Percentiles rank a stretch among this genome's conserved stretches.
Conservation (phyloP, 2,113 vertebrate species). For the Hippopotamus amphibius region DNA sequence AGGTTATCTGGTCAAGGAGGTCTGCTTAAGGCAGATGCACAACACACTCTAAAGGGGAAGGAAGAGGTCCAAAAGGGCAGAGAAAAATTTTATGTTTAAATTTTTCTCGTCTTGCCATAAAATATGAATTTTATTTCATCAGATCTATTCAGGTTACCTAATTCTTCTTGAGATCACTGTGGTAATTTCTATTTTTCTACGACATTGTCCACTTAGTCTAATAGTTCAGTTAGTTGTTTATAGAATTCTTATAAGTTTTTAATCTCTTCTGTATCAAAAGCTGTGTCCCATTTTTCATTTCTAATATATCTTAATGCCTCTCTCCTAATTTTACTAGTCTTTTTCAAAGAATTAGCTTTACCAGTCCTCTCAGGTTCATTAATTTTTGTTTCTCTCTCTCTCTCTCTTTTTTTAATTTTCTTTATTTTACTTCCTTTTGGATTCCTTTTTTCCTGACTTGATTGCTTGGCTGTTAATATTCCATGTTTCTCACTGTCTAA, state of each 20-base stretch:
- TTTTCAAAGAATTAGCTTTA: neutral
- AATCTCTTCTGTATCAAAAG: neutral
- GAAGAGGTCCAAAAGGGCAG: neutral
- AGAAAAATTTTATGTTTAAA: neutral
- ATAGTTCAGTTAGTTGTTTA: conserved; percentile 24
- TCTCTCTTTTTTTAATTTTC: neutral
- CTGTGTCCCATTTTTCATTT: neutral
- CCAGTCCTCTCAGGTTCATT: neutral
- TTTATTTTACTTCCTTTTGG: neutral
- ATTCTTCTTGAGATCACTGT: conserved; percentile 1
- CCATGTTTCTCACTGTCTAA: neutral
- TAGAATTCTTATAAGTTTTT: neutral
- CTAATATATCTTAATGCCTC: neutral
- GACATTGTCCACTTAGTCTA: neutral
- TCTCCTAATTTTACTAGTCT: neutral
- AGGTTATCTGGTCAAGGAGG: neutral
- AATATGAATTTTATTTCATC: neutral
- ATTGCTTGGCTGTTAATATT: neutral
- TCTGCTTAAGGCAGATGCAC: neutral
- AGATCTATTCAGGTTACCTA: neutral
- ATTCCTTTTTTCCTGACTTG: neutral
- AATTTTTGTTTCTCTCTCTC: neutral
- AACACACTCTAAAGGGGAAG: neutral
- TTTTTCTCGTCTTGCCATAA: neutral
- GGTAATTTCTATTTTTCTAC: conserved; percentile 26